Base-by-base conservation (phyloP, 1,140 invertebrate species). In the Eubasilissa regina region DNA sequence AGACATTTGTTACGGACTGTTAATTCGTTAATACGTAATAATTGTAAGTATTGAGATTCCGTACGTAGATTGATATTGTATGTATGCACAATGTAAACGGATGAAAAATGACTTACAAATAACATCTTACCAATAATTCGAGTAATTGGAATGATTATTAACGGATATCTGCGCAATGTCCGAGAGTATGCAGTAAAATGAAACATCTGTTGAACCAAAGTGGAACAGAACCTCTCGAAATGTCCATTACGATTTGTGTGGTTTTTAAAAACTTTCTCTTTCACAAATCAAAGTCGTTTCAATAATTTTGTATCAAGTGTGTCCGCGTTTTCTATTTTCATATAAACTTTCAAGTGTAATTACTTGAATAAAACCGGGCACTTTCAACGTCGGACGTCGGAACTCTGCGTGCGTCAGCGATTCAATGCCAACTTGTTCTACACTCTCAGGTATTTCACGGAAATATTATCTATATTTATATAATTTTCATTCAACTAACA, bases 261-360 rank as follows among this genome's bases (percentile, higher is more conserved):
- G 9, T 60, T 60, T 75, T 75, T 19, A 13, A 62, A 62, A 68
- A 64, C 75, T 77, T 77, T 77, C 75, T 53, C 75, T 47, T 77
- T 47, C 75, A 45, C 60, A 68, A 77, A 77, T 66, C 75, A 68
- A 58, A 75, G 44, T 47, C 72, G 75, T 77, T 66, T 68, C 75
- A 13, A 64, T 48, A 44, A 77, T 77, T 77, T 45, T 44, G 73
- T 58, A 47, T 75, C 25, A 55, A 47, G 60, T 64, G 75, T 77
- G 75, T 66, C 19, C 21, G 60, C 60, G 60, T 51, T 77, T 66
- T 66, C 62, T 77, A 66, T 66, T 66, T 68, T 64, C 47, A 64
- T 66, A 44, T 48, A 53, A 17, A 77, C 73, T 75, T 75, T 60
- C 53, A 43, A 75, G 21, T 21, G 53, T 58, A 75, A 58, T 75